Conservation (phyloP, 2,797 vertebrate genomes). For the Crax fasciolata region DNA sequence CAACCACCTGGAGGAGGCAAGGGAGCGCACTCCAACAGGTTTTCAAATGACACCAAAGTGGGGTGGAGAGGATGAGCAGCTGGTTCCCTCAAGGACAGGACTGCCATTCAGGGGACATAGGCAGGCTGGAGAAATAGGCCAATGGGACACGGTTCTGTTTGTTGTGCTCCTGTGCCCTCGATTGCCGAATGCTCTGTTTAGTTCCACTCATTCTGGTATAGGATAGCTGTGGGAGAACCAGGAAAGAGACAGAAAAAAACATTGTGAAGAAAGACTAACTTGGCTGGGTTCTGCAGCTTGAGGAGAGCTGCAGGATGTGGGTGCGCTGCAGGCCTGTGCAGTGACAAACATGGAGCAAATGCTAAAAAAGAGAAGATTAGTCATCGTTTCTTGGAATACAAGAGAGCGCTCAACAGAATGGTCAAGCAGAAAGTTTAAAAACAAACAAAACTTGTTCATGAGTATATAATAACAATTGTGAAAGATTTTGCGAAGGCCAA, state of each 20-base stretch:
- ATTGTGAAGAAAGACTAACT: background rate
- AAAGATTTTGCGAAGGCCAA: background rate
- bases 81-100: background rate
- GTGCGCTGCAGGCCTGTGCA: background rate
- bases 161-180: background rate
- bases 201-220: background rate
- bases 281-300: background rate
- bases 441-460: background rate
- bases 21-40: background rate
- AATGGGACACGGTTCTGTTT: background rate
- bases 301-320: background rate
- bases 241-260: background rate
- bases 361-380: conserved; percentile 1
- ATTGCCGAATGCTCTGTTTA: background rate
- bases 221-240: background rate
- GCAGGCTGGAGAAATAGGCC: background rate
- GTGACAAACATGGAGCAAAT: background rate
- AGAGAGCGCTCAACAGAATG: background rate
- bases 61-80: background rate
- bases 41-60: background rate
- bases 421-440: background rate
- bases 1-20: background rate
- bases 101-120: background rate
- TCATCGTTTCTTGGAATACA: background rate
- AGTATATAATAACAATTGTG: background rate